Conservation (phyloP, 2,797 vertebrate species). For the Lutra lutra region DNA sequence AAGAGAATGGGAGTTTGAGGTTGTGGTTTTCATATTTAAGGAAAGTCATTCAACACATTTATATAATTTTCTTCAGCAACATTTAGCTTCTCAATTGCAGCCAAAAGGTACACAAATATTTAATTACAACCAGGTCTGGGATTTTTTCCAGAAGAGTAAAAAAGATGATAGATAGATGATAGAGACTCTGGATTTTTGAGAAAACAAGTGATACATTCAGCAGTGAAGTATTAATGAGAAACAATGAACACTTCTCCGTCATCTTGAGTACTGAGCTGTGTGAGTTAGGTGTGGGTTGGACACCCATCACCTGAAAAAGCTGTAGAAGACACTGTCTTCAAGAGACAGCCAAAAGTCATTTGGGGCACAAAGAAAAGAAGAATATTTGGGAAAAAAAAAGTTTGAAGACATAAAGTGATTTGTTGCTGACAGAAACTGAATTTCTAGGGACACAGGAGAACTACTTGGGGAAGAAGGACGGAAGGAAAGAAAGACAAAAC, state of each 20-base stretch:
- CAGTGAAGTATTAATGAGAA: background rate
- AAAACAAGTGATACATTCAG: background rate
- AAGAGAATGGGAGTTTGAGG: background rate
- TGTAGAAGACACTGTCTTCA: background rate
- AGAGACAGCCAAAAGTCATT: background rate
- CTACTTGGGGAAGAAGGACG: background rate
- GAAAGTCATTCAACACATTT: background rate
- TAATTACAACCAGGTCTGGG: background rate
- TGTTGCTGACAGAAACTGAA: background rate
- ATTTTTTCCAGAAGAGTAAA: background rate
- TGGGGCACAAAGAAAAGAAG: background rate
- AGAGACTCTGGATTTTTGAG: background rate
- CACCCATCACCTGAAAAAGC: background rate
- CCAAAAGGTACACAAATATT: background rate
- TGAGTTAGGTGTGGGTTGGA: too few relatives aligned
- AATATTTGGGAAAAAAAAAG: background rate
- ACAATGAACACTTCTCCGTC: background rate
- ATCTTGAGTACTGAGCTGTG: background rate
- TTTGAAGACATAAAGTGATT: background rate
- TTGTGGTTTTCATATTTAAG: background rate
- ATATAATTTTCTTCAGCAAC: background rate
- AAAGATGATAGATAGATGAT: background rate
- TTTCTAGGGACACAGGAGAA: background rate
- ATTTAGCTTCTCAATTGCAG: background rate
- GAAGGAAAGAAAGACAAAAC: background rate